Evolutionary conservation across 2,113 vertebrate species (phyloP), one percentile per base, ranked within the genome.

Genomic region (Urocolius indicus): DNA sequence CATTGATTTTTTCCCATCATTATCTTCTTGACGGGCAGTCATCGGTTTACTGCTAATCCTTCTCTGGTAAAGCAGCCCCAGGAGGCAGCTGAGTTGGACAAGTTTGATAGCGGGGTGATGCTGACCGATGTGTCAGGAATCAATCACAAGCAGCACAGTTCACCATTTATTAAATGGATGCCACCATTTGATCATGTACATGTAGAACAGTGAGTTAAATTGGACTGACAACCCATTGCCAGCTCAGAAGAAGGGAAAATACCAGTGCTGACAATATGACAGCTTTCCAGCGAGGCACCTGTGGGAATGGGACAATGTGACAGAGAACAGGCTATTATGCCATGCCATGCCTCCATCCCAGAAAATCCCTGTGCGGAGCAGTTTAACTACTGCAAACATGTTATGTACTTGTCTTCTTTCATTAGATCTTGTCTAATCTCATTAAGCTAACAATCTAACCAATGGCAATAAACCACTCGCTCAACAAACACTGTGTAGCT

Each of bases 361-460:
- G 91, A 84, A 91, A 94, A 93, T 52, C 85, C 82, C 73, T 54
- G 7, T 17, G 58, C 68, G 52, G 80, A 55, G 36, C 54, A 66
- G 57, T 69, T 93, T 34, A 62, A 74, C 77, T 62, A 58, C 69
- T 45, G 27, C 71, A 86, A 75, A 87, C 93, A 54, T 2, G 1
- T 52, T 85, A 76, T 0, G 7, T 69, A n/a, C 58, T 41, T 78
- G 74, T 82, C 71, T 54, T 81, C 80, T 55, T 80, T 59, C 65
- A 80, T 91, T 88, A 85, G 58, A 19, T 71, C 78, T 90, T 89
- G 82, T 85, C 93, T 77, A 48, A 80, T 87, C 78, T 87, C 65
- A 74, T 96, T 97, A 95, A 73, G 79, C 80, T 94, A 90, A 86
- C 84, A 95, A 71, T 54, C 72, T 68, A 96, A 90, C 58, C 90